Percentiles rank a stretch among this genome's conserved stretches.
These are phyloP conservation scores for Cheracebus regulus DNA, from an alignment of 2,797 vertebrate genomes.

Conservation along the genomic window DNA sequence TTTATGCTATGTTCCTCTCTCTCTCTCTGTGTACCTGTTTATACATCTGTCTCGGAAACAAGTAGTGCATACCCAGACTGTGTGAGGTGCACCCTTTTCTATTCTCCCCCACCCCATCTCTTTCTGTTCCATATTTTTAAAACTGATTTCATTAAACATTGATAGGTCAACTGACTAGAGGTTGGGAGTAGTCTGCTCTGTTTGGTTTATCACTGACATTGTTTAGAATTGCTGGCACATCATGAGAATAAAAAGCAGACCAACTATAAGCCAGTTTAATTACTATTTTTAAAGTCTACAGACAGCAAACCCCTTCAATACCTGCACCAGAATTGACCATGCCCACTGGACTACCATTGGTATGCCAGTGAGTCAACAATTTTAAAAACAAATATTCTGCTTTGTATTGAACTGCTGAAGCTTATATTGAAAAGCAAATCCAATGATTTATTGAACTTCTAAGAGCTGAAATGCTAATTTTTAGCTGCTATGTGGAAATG, in stretches of 20 bases:
- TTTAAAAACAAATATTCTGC: conserved; percentile 24
- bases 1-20: neutral
- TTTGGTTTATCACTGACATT: neutral
- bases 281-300: neutral
- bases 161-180: neutral
- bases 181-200: neutral
- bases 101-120: neutral
- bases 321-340: neutral
- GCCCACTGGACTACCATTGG: neutral
- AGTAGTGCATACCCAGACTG: neutral
- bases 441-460: neutral
- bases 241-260: neutral
- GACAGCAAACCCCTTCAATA: neutral
- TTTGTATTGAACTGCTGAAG: neutral
- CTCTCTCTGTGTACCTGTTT: neutral
- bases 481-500: conserved; percentile 5
- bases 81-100: neutral
- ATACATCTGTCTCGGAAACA: conserved; percentile 2
- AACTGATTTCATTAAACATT: neutral
- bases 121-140: neutral
- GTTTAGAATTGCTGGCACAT: neutral
- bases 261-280: neutral
- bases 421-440: neutral
- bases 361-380: neutral
- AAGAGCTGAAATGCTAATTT: conserved; percentile 24